Percentiles rank a stretch among this genome's conserved stretches.
Conservation (phyloP, 2,113 vertebrate species). For the Takifugu bimaculatus region DNA sequence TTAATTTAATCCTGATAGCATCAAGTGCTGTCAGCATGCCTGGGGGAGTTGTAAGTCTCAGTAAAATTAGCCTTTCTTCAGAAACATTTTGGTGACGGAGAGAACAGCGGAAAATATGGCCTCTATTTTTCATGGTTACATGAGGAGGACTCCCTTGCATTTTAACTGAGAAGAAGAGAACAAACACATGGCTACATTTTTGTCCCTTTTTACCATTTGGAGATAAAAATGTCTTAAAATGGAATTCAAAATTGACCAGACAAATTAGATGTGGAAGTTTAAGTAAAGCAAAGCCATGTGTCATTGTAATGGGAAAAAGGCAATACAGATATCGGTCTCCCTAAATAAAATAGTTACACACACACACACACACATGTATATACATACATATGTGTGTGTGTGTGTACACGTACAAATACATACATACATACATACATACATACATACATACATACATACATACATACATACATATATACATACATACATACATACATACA, state of each 20-base stretch:
- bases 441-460: no score
- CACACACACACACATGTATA: no score
- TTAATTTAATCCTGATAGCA: conserved; percentile 81
- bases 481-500: no score
- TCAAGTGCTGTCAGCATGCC: conserved; percentile 63
- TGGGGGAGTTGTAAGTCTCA: conserved; percentile 75
- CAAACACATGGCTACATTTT: conserved; percentile 28
- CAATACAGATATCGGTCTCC: conserved; percentile 48
- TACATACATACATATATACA: no score
- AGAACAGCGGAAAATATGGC: conserved; percentile 65
- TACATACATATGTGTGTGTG: no score
- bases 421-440: no score
- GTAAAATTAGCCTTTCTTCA: conserved; percentile 66
- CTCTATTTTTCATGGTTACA: conserved; percentile 51
- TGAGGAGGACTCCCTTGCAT: conserved; percentile 63
- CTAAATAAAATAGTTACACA: conserved; percentile 27
- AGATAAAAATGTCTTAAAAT: conserved; percentile 61
- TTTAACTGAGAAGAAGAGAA: conserved; percentile 59
- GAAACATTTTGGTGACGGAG: conserved; percentile 73
- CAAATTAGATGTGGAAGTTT: conserved; percentile 60
- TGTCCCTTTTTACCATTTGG: not conserved
- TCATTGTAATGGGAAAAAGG: conserved; percentile 57
- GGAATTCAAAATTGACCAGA: conserved; percentile 56
- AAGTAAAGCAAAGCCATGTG: conserved; percentile 39
- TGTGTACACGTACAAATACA: no score